Percentiles rank a stretch among this genome's conserved stretches.
Conservation (phyloP, 2,888 invertebrate genomes). For the Nemoura dubitans region DNA sequence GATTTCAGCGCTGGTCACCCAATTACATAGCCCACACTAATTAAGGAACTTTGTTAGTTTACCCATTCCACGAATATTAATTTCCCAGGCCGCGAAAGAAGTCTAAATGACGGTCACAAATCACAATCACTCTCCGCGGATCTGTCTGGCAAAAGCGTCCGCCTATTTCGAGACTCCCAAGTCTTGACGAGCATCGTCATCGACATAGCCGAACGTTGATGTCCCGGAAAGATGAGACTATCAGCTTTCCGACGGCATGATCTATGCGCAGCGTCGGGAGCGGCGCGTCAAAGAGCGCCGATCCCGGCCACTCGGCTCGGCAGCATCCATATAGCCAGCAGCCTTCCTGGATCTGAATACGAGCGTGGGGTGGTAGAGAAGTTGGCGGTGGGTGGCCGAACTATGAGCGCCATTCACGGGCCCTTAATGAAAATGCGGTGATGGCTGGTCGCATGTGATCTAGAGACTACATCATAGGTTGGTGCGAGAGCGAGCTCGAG, state of each 20-base stretch:
- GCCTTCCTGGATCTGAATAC: not conserved
- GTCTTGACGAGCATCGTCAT: not conserved
- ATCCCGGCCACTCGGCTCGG: not conserved
- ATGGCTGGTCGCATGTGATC: not conserved
- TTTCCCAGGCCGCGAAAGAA: not conserved
- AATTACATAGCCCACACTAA: not conserved
- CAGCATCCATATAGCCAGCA: too few species aligned
- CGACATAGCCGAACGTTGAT: constrained; percentile 19
- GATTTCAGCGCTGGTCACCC: not conserved
- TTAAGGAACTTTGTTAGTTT: not conserved
- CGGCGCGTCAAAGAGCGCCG: not conserved
- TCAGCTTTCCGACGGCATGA: not conserved
- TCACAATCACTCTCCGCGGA: not conserved
- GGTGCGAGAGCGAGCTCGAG: constrained; percentile 25
- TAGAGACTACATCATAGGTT: not conserved
- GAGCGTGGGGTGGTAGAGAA: constrained; percentile 1
- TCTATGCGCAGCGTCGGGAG: not conserved
- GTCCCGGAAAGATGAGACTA: constrained; percentile 17
- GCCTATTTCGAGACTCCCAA: not conserved
- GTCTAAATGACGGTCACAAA: not conserved
- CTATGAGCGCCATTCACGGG: constrained; percentile 10
- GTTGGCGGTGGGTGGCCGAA: not conserved
- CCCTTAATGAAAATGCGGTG: constrained; percentile 38
- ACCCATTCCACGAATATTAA: not conserved
- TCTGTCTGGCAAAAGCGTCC: not conserved